Conservation (phyloP, 2,113 vertebrate species). For the Coracopsis vasa region DNA sequence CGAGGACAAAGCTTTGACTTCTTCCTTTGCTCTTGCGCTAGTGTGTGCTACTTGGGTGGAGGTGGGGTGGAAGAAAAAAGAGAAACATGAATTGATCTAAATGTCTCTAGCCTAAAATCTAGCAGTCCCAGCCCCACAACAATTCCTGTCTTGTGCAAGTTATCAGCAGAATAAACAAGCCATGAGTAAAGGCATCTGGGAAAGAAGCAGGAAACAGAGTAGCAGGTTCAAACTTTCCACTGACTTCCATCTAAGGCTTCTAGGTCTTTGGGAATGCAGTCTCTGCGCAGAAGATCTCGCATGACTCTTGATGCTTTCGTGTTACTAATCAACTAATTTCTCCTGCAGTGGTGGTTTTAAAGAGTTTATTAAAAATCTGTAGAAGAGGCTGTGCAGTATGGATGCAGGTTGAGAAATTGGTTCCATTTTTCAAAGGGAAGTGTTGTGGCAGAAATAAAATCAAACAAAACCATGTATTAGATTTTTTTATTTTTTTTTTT, state of each 20-base stretch:
- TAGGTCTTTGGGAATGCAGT: background rate
- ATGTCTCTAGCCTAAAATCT: background rate
- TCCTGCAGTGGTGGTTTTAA: background rate
- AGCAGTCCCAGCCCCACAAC: rapidly evolving
- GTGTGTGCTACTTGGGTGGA: background rate
- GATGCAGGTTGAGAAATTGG: background rate
- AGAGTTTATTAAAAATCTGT: background rate
- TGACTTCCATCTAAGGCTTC: background rate
- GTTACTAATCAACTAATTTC: background rate
- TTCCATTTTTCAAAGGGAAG: rapidly evolving
- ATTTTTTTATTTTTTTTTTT: background rate
- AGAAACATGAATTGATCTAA: background rate
- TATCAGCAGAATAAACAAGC: background rate
- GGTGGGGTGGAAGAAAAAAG: background rate
- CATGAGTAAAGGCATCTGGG: rapidly evolving
- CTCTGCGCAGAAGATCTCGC: rapidly evolving
- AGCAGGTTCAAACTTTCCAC: background rate
- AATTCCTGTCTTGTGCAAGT: rapidly evolving
- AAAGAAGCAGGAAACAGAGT: background rate
- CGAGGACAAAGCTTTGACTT: background rate
- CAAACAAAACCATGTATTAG: background rate
- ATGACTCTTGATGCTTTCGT: background rate
- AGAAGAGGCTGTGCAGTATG: rapidly evolving
- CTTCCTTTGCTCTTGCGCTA: background rate
- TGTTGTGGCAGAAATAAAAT: background rate